These are phyloP conservation scores for Apis dorsata DNA, from an alignment of 1,140 invertebrate genomes.

Conservation along the genomic window DNA sequence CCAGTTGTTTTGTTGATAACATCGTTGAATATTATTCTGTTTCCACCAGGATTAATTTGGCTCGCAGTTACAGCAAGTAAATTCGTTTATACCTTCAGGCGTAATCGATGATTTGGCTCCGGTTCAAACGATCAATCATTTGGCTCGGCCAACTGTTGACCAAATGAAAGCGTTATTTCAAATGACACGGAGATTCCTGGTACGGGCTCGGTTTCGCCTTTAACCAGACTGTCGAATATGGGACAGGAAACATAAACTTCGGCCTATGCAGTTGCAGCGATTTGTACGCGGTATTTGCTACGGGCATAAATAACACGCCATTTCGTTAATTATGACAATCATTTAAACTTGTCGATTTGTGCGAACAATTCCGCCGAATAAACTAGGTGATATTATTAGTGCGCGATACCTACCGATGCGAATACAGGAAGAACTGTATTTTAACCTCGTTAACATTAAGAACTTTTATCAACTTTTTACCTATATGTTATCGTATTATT, in stretches of 20 bases:
- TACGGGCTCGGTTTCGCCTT: conserved; percentile 44
- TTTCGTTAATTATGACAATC: conserved; percentile 44
- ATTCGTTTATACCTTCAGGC: conserved; percentile 36
- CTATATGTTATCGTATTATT: too few relatives aligned
- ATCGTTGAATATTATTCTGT: not conserved
- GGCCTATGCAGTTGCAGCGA: conserved; percentile 6
- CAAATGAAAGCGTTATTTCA: conserved; percentile 54
- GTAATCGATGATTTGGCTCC: conserved; percentile 44
- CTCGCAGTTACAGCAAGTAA: conserved; percentile 25
- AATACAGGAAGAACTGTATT: too few relatives aligned
- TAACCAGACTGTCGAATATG: conserved; percentile 42
- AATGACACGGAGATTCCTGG: conserved; percentile 24
- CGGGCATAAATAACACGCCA: conserved; percentile 36
- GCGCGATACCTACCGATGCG: too few relatives aligned
- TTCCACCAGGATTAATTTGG: conserved; percentile 20
- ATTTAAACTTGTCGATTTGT: conserved; percentile 8
- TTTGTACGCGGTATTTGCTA: conserved; percentile 34
- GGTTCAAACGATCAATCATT: conserved; percentile 38
- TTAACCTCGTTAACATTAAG: too few relatives aligned
- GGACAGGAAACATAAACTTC: conserved; percentile 42
- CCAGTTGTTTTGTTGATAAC: too few relatives aligned
- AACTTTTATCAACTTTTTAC: too few relatives aligned
- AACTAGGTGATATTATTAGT: not conserved
- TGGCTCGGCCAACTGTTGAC: conserved; percentile 46
- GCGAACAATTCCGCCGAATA: not conserved